phyloP scores from a whole-genome alignment of 2,888 invertebrate species.

The Volucella inanis region DNA sequence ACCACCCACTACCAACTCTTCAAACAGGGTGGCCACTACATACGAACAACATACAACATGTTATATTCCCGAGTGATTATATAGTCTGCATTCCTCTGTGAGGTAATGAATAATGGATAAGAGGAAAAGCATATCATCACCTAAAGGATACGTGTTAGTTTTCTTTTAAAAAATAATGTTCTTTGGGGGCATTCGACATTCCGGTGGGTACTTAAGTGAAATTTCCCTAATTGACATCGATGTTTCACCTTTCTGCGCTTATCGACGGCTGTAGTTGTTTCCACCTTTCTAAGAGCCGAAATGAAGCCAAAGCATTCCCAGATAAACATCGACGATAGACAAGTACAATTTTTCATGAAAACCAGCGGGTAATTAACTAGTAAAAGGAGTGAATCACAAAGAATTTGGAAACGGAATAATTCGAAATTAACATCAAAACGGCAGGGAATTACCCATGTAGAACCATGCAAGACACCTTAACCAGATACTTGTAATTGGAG shows the following conservation, averaged over 20 bases:
- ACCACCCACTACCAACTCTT: not conserved
- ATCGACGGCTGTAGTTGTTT: too few species aligned
- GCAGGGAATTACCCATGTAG: too few species aligned
- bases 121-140: conserved; percentile 30
- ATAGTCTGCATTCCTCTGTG: conserved; percentile 13
- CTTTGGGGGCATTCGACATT: not conserved
- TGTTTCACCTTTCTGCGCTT: not conserved
- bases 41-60: too few species aligned
- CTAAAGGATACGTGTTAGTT: conserved; percentile 10
- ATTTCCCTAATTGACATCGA: conserved; percentile 34
- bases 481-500: too few species aligned
- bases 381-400: not conserved
- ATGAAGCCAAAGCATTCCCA: conserved; percentile 7
- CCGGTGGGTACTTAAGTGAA: conserved; percentile 4
- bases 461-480: too few species aligned
- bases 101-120: conserved; percentile 34
- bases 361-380: conserved; percentile 44
- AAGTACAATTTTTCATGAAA: not conserved
- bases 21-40: conserved; percentile 9
- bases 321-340: conserved; percentile 27
- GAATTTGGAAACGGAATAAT: too few species aligned
- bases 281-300: not conserved
- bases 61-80: conserved; percentile 1
- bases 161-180: not conserved
- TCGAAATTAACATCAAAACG: too few species aligned